A percentile compares a stretch with the other conserved stretches of the same genome.
Conservation (phyloP, 2,888 invertebrate genomes). For the Dryomyza anilis region DNA sequence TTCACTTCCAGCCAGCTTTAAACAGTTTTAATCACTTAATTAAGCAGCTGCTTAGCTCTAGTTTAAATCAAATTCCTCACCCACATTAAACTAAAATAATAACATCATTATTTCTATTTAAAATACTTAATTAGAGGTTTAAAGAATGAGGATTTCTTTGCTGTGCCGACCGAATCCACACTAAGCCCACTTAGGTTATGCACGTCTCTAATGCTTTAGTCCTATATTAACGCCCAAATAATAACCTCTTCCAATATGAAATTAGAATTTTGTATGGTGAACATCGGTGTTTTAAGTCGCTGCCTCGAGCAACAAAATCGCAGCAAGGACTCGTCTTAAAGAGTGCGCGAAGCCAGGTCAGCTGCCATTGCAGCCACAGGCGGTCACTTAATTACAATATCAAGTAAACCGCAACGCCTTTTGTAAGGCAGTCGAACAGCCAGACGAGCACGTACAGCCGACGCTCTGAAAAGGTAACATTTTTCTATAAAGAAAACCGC, state of each 20-base stretch:
- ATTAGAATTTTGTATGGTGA: too few species aligned
- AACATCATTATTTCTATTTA: too few species aligned
- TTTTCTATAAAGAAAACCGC: too few species aligned
- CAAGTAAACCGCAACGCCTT: conserved; percentile 14
- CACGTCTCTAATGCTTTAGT: too few species aligned
- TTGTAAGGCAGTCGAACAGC: background rate
- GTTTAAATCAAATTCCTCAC: background rate
- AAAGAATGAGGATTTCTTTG: too few species aligned
- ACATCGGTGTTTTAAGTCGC: too few species aligned
- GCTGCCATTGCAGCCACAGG: conserved; percentile 3
- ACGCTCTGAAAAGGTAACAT: too few species aligned
- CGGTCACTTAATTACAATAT: conserved; percentile 19
- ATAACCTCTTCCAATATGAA: background rate
- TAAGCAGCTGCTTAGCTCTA: background rate
- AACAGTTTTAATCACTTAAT: too few species aligned
- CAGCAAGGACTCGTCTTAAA: background rate
- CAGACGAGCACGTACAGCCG: too few species aligned
- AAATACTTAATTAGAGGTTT: conserved; percentile 11
- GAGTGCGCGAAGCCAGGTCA: background rate
- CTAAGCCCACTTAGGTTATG: background rate
- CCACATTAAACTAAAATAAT: background rate
- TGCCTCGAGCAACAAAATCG: background rate
- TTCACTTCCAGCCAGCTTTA: too few species aligned
- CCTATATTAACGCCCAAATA: conserved; percentile 10
- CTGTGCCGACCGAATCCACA: background rate